Base-by-base conservation (phyloP, 1,140 invertebrate genomes). In the Pogonus chalceus region DNA sequence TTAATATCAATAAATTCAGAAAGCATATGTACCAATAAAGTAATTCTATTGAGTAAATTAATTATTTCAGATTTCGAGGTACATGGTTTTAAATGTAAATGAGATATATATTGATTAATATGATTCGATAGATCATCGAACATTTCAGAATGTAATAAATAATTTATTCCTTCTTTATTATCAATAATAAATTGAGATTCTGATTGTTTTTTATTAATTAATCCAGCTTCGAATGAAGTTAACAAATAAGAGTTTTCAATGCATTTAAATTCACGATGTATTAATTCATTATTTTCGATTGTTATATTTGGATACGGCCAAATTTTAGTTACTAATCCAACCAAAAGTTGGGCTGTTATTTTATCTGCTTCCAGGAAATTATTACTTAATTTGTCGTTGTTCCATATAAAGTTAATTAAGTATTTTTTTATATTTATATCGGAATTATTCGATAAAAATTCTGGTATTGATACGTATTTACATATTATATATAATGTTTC, bases 401-500 rank as follows among this genome's bases (percentile, higher is more conserved):
- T 23, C 64, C 68, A 22, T 63, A 53, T 14, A 70, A 21, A 1
- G 69, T 52, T 16, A 56, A 55, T 64, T 66, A 16, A 65, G 37
- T n/a, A 61, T 63, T 18, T 62, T 53, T 14, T 58, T 24, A 20
- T 55, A 35, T 56, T 37, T 16, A 35, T 47, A 20, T 35, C 26
- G 35, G 50, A 35, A 4, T 37, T 49, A 39, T 56, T 48, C n/a
- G 35, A 59, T 35, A 55, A 56, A 7, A 50, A 56, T 58, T 57
- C 47, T 22, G 62, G 61, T n/a, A 68, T 47, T 12, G 56, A 43
- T 10, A 60, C 46, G 51, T 64, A 23, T 47, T 64, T 52, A 21
- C 64, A 69, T 18, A 68, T 58, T 4, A 61, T 18, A 53, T 66
- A 53, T 20, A 76, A 59, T 20, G 71, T 76, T 23, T 60, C 53